A percentile compares a stretch with the other conserved stretches of the same genome.
Conservation (phyloP, 2,113 vertebrate species). For the Elephantulus edwardii region DNA sequence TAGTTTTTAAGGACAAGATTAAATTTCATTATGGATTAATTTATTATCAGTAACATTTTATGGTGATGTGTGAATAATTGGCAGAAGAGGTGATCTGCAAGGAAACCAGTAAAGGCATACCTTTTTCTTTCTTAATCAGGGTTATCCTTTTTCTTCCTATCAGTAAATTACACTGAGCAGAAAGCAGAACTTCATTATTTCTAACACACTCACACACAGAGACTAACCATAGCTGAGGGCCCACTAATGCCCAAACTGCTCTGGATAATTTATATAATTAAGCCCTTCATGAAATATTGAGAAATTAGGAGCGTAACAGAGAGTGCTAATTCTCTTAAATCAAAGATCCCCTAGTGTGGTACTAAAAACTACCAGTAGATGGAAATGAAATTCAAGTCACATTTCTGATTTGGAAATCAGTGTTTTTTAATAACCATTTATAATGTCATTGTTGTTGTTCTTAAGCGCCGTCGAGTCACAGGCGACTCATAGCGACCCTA, state of each 20-base stretch:
- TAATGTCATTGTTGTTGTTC: neutral
- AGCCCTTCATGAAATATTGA: neutral
- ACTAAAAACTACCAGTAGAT: neutral
- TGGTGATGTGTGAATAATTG: neutral
- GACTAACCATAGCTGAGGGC: neutral
- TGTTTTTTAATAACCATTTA: neutral
- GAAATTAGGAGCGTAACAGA: neutral
- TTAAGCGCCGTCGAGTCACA: too few species aligned
- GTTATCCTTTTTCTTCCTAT: neutral
- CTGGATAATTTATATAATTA: neutral
- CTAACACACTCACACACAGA: neutral
- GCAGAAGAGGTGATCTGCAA: neutral
- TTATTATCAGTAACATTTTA: neutral
- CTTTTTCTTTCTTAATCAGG: neutral
- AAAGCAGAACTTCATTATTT: neutral
- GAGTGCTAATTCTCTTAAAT: too few species aligned
- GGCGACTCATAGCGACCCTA: too few species aligned
- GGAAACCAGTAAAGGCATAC: neutral
- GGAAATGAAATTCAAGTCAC: neutral
- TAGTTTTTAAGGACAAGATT: conserved; percentile 38
- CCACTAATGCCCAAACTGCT: neutral
- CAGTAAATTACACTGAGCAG: neutral
- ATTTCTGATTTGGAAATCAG: neutral
- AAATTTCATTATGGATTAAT: neutral
- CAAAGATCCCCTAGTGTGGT: too few species aligned